A percentile compares a stretch with the other conserved stretches of the same genome.
phyloP scores from a whole-genome alignment of 2,113 vertebrate species.

The Beaufortia kweichowensis region DNA sequence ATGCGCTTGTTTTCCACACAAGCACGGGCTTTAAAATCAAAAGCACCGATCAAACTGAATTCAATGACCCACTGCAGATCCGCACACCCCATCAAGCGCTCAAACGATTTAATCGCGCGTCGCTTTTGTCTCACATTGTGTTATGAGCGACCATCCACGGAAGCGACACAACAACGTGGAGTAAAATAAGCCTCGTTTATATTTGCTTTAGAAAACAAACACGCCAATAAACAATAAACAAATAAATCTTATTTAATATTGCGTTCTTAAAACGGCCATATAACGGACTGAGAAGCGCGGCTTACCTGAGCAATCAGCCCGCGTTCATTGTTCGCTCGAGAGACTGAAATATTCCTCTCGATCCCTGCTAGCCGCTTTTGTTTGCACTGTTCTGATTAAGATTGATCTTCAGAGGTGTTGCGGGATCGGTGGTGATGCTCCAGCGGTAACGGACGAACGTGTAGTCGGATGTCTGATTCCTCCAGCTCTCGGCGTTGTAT shows the following conservation, averaged over 20 bases:
- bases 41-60: background rate
- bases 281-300: slow-evolving; percentile 17
- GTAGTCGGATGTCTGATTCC: background rate
- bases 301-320: slow-evolving; percentile 65
- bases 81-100: background rate
- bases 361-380: slow-evolving; percentile 14
- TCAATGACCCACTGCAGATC: background rate
- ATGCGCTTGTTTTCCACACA: background rate
- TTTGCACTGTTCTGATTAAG: slow-evolving; percentile 42
- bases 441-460: background rate
- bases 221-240: background rate
- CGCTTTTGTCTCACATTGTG: background rate
- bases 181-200: background rate
- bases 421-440: background rate
- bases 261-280: slow-evolving; percentile 54
- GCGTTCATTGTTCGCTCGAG: slow-evolving; percentile 46
- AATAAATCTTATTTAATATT: too few species aligned
- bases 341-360: slow-evolving; percentile 50
- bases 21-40: background rate
- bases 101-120: background rate
- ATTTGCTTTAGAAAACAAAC: background rate
- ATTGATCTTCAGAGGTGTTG: slow-evolving; percentile 24
- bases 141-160: background rate
- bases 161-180: background rate
- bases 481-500: slow-evolving; percentile 13